Evolutionary conservation across 1,140 invertebrate genomes (phyloP).

Genomic region (Charaxes varanes): DNA sequence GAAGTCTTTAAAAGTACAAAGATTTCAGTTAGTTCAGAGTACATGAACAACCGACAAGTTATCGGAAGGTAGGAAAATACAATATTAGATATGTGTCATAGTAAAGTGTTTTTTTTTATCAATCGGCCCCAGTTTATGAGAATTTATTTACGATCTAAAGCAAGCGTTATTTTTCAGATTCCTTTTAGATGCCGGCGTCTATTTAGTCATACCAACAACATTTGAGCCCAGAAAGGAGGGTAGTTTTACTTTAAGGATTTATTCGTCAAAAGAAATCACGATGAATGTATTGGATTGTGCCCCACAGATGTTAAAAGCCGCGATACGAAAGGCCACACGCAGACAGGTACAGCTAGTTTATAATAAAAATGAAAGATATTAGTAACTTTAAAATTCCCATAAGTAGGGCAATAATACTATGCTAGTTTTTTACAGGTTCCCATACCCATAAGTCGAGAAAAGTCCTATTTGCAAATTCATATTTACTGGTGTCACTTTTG

Average conservation of each 20-base stretch:
- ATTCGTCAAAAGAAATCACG: constrained; percentile 87
- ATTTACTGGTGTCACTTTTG: too few species aligned
- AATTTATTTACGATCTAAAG: neutral
- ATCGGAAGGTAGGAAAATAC: constrained; percentile 68
- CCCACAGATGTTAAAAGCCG: constrained; percentile 82
- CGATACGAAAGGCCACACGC: constrained; percentile 85
- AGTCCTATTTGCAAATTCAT: too few species aligned
- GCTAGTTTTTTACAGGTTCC: too few species aligned
- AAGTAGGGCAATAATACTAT: too few species aligned
- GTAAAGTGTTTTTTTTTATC: too few species aligned
- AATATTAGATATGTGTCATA: too few species aligned
- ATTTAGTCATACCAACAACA: constrained; percentile 91
- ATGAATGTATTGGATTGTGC: constrained; percentile 87
- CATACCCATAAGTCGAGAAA: too few species aligned
- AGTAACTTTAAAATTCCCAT: too few species aligned
- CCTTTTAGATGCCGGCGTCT: constrained; percentile 87
- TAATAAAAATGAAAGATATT: too few species aligned
- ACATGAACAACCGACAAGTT: constrained; percentile 93
- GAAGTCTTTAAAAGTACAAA: constrained; percentile 95
- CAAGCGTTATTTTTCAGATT: constrained; percentile 72
- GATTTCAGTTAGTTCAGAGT: constrained; percentile 91
- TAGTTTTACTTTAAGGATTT: constrained; percentile 88
- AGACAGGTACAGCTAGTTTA: too few species aligned
- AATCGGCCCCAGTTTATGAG: too few species aligned
- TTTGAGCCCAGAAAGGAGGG: constrained; percentile 94